Evolutionary conservation across 2,888 invertebrate species (phyloP).

Genomic region (Aleiodes leptofemur): DNA sequence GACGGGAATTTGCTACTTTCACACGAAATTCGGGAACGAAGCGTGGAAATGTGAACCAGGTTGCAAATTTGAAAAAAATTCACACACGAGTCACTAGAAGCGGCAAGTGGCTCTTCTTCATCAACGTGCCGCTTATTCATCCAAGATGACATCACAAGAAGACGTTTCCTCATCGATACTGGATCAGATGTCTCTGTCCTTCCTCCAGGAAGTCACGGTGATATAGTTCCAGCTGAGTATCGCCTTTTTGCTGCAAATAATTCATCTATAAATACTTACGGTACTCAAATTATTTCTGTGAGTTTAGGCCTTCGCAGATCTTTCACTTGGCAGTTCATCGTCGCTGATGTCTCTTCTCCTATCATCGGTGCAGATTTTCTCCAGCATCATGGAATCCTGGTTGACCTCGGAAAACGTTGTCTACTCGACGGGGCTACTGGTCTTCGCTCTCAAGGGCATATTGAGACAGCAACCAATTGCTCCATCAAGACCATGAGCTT

Average conservation of each 20-base stretch:
- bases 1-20: too few species aligned
- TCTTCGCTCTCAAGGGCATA: not conserved
- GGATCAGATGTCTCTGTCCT: slow-evolving; percentile 55
- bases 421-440: slow-evolving; percentile 55
- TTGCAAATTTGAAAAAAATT: too few species aligned
- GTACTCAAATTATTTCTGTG: slow-evolving; percentile 53
- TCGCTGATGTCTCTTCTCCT: slow-evolving; percentile 65
- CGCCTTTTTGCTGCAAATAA: slow-evolving; percentile 66
- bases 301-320: slow-evolving; percentile 63
- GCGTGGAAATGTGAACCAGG: too few species aligned
- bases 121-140: slow-evolving; percentile 51
- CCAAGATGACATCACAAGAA: slow-evolving; percentile 36
- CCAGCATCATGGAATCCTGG: slow-evolving; percentile 61
- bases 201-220: slow-evolving; percentile 38
- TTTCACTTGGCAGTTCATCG: slow-evolving; percentile 64
- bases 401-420: slow-evolving; percentile 58
- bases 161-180: slow-evolving; percentile 56
- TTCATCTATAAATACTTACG: slow-evolving; percentile 63
- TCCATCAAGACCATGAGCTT: slow-evolving; percentile 16
- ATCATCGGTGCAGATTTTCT: slow-evolving; percentile 69
- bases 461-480: not conserved
- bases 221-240: slow-evolving; percentile 45
- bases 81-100: slow-evolving; percentile 55
- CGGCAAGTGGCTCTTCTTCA: slow-evolving; percentile 58
- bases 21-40: too few species aligned